Evolutionary conservation across 2,888 invertebrate genomes (phyloP).

Genomic region (Amphimallon solstitiale): DNA sequence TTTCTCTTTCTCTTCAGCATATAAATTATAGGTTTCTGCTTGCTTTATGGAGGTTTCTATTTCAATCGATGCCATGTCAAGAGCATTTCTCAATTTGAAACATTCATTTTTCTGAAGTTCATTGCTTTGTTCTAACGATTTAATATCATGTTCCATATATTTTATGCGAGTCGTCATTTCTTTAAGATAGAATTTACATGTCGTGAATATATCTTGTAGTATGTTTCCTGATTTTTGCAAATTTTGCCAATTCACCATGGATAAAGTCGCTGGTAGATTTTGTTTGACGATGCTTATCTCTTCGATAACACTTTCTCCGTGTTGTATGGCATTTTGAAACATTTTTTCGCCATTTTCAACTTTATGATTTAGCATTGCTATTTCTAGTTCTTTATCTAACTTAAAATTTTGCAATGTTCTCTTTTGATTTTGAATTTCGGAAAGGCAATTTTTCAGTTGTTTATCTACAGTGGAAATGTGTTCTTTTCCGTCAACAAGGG

Average conservation of each 20-base stretch:
- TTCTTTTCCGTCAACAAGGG: constrained; percentile 51
- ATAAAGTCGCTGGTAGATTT: constrained; percentile 47
- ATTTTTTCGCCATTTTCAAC: constrained; percentile 48
- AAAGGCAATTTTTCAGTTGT: constrained; percentile 48
- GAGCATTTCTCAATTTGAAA: constrained; percentile 15
- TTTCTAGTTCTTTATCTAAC: constrained; percentile 54
- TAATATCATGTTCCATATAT: background rate
- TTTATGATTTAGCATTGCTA: constrained; percentile 49
- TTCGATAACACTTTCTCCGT: constrained; percentile 53
- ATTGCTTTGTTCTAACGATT: background rate
- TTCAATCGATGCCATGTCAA: constrained; percentile 10
- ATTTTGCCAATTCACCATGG: constrained; percentile 49
- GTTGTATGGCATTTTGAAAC: constrained; percentile 52
- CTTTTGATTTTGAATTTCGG: constrained; percentile 53
- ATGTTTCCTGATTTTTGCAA: constrained; percentile 35
- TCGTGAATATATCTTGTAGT: constrained; percentile 13
- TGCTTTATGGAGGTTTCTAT: constrained; percentile 9
- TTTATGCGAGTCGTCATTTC: constrained; percentile 2
- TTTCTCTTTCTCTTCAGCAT: constrained; percentile 10
- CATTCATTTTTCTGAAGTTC: constrained; percentile 6
- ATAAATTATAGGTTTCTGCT: constrained; percentile 8
- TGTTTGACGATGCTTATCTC: constrained; percentile 52
- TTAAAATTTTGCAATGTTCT: constrained; percentile 51
- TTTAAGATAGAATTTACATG: constrained; percentile 18
- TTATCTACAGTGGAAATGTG: constrained; percentile 52